phyloP scores from a whole-genome alignment of 2,888 invertebrate species.

The Strigamia transsilvanica region DNA sequence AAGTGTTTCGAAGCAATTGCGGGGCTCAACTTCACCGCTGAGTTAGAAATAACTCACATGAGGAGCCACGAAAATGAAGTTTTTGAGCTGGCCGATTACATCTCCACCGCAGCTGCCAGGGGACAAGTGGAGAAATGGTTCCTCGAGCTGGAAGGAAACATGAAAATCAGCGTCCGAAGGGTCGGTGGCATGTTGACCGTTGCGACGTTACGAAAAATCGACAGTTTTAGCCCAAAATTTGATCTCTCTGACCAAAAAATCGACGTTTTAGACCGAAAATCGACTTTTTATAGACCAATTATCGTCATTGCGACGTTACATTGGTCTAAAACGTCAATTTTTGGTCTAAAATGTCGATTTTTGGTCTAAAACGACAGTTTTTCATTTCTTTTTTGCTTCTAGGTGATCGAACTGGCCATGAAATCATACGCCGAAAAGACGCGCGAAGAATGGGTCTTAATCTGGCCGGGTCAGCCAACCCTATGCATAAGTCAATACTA shows the following conservation, averaged over 20 bases:
- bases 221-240: too few relatives aligned
- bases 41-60: constrained; percentile 66
- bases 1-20: constrained; percentile 66
- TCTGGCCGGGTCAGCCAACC: constrained; percentile 67
- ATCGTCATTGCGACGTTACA: too few relatives aligned
- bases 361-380: too few relatives aligned
- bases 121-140: constrained; percentile 98
- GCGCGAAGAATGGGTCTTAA: constrained; percentile 65
- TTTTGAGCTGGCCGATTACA: constrained; percentile 63
- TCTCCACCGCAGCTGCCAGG: constrained; percentile 71
- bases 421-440: constrained; percentile 73
- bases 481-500: constrained; percentile 63
- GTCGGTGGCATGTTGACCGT: too few relatives aligned
- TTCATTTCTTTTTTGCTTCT: too few relatives aligned
- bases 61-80: constrained; percentile 65
- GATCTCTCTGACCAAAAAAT: too few relatives aligned
- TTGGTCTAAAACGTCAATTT: too few relatives aligned
- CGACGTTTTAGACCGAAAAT: too few relatives aligned
- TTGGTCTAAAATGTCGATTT: too few relatives aligned
- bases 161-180: constrained; percentile 86
- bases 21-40: constrained; percentile 64
- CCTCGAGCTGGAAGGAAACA: constrained; percentile 81
- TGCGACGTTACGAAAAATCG: too few relatives aligned
- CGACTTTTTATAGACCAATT: too few relatives aligned
- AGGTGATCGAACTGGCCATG: constrained; percentile 72